Evolutionary conservation across 2,113 vertebrate genomes (phyloP).

Genomic region (Cebidichthys violaceus): DNA sequence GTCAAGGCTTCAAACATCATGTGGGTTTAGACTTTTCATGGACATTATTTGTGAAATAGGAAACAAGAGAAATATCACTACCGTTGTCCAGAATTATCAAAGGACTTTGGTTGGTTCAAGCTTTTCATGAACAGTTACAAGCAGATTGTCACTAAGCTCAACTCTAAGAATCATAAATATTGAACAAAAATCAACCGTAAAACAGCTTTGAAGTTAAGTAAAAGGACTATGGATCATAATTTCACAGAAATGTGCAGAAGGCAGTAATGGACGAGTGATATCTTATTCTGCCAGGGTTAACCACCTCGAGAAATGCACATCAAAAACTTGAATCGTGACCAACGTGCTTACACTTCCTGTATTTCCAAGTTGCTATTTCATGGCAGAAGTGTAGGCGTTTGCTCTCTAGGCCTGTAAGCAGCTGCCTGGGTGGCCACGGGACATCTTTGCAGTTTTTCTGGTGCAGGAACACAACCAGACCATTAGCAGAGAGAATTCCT

Average conservation of each 20-base stretch:
- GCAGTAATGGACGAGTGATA: neutral
- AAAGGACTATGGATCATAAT: neutral
- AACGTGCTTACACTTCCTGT: constrained; percentile 2
- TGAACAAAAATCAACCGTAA: neutral
- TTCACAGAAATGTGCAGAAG: constrained; percentile 9
- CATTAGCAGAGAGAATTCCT: constrained; percentile 52
- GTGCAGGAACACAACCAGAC: constrained; percentile 22
- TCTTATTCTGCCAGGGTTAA: neutral
- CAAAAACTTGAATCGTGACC: constrained; percentile 29
- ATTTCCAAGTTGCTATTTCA: constrained; percentile 4
- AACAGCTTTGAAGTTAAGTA: constrained; percentile 1
- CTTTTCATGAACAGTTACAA: neutral
- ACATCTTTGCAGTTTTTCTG: constrained; percentile 27
- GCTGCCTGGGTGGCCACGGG: constrained; percentile 38
- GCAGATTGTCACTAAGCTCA: neutral
- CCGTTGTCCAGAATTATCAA: neutral
- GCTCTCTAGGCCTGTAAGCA: neutral
- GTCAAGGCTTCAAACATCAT: neutral
- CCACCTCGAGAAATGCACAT: constrained; percentile 32
- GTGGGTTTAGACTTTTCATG: neutral
- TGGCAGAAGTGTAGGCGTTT: constrained; percentile 30
- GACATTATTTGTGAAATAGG: neutral
- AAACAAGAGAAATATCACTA: neutral
- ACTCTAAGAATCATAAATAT: neutral
- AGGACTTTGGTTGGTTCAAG: neutral